Percentiles rank a stretch among this genome's conserved stretches.
Conservation (phyloP, 1,140 invertebrate genomes). For the Drosophila trapezifrons region DNA sequence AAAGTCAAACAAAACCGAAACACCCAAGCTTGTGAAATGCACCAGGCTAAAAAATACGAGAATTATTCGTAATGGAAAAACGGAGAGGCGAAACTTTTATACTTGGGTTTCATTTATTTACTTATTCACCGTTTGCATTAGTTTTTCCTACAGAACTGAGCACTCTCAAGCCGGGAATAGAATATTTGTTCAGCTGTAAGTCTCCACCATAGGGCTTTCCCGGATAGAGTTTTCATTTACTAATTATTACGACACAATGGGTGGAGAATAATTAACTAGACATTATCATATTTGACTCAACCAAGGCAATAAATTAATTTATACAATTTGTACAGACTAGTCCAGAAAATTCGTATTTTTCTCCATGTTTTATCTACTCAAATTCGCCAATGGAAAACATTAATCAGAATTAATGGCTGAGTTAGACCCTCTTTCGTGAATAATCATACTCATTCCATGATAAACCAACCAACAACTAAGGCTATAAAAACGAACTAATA, state of each 20-base stretch:
- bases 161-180: neutral
- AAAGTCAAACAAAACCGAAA: constrained; percentile 23
- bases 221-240: neutral
- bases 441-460: constrained; percentile 22
- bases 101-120: constrained; percentile 37
- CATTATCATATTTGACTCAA: neutral
- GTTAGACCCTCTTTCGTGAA: neutral
- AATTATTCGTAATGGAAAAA: constrained; percentile 21
- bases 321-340: neutral
- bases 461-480: constrained; percentile 31
- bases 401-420: neutral
- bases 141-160: neutral
- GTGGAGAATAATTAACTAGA: neutral
- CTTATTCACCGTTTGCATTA: constrained; percentile 45
- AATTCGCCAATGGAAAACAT: neutral
- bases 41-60: constrained; percentile 7
- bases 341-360: neutral
- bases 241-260: neutral
- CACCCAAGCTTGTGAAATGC: constrained; percentile 1
- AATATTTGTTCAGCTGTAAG: constrained; percentile 1
- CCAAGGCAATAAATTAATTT: neutral
- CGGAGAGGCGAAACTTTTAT: constrained; percentile 10
- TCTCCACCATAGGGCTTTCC: neutral
- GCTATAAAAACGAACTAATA: constrained; percentile 53
- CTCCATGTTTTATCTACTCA: neutral